Conservation (phyloP, 2,888 invertebrate genomes). For the Acanthacorydalis orientalis region DNA sequence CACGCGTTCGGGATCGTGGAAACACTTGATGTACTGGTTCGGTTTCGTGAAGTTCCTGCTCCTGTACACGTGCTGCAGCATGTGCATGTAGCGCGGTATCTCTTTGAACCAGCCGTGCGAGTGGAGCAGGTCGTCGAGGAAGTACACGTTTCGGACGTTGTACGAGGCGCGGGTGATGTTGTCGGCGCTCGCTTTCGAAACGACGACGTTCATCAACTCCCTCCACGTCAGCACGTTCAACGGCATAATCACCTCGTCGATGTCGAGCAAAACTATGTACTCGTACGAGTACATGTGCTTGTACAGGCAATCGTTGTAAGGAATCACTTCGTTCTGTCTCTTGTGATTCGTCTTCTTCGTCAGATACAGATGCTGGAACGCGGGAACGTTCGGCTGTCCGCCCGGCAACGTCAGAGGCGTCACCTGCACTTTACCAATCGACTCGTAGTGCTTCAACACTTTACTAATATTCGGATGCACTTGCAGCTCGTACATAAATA, state of each 20-base stretch:
- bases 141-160: conserved; percentile 84
- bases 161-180: conserved; percentile 54
- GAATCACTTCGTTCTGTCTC: conserved; percentile 85
- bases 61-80: conserved; percentile 82
- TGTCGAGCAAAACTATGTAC: conserved; percentile 79
- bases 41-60: conserved; percentile 85
- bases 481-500: conserved; percentile 78
- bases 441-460: conserved; percentile 45
- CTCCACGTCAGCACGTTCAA: conserved; percentile 55
- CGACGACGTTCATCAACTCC: conserved; percentile 55
- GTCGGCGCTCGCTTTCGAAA: conserved; percentile 48
- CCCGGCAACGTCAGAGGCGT: conserved; percentile 74
- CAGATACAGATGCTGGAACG: conserved; percentile 76
- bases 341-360: conserved; percentile 86
- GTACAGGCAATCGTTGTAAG: conserved; percentile 92
- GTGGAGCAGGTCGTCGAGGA: conserved; percentile 72
- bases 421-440: conserved; percentile 49
- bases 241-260: conserved; percentile 92
- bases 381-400: conserved; percentile 77
- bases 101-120: conserved; percentile 65
- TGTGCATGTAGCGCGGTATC: conserved; percentile 77
- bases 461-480: conserved; percentile 87
- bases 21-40: conserved; percentile 85
- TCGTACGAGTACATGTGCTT: conserved; percentile 80
- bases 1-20: conserved; percentile 81